Percentiles rank a stretch among this genome's conserved stretches.
These are phyloP conservation scores for Strigamia crassipes DNA, from an alignment of 2,888 invertebrate genomes.

Conservation along the genomic window DNA sequence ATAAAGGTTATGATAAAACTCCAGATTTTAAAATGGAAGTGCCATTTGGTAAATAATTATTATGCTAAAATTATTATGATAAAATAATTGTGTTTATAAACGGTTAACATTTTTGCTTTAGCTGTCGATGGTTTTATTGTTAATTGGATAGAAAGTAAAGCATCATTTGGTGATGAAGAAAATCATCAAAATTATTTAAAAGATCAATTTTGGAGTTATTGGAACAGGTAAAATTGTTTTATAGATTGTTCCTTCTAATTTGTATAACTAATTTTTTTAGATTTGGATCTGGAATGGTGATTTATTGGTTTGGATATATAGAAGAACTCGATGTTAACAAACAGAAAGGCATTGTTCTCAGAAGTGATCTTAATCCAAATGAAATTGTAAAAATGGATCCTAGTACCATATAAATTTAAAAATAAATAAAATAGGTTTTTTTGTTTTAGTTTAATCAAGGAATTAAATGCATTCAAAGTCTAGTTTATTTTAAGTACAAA, in stretches of 20 bases:
- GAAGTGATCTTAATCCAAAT: constrained; percentile 55
- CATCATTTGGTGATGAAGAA: constrained; percentile 85
- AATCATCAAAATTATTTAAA: constrained; percentile 79
- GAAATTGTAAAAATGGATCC: constrained; percentile 46
- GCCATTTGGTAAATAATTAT: constrained; percentile 66
- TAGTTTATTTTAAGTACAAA: too few relatives aligned
- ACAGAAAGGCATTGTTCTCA: constrained; percentile 57
- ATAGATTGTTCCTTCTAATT: not conserved
- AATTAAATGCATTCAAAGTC: too few relatives aligned
- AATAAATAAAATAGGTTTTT: not conserved
- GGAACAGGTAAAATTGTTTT: constrained; percentile 69
- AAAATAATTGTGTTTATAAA: not conserved
- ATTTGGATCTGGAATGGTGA: constrained; percentile 90
- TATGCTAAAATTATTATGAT: not conserved
- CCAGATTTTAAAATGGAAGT: constrained; percentile 90
- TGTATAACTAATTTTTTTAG: constrained; percentile 59
- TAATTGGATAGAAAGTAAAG: constrained; percentile 97
- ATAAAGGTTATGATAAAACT: constrained; percentile 89
- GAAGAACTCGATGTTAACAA: constrained; percentile 58
- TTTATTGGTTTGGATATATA: constrained; percentile 90
- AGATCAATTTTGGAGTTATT: constrained; percentile 85
- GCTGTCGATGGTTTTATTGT: constrained; percentile 81
- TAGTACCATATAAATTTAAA: not conserved
- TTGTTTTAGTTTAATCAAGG: not conserved
- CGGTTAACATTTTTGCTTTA: constrained; percentile 50